Evolutionary conservation across 2,797 vertebrate species (phyloP), one percentile per base, ranked within the genome.

Genomic region (Poeciliopsis presidionis): DNA sequence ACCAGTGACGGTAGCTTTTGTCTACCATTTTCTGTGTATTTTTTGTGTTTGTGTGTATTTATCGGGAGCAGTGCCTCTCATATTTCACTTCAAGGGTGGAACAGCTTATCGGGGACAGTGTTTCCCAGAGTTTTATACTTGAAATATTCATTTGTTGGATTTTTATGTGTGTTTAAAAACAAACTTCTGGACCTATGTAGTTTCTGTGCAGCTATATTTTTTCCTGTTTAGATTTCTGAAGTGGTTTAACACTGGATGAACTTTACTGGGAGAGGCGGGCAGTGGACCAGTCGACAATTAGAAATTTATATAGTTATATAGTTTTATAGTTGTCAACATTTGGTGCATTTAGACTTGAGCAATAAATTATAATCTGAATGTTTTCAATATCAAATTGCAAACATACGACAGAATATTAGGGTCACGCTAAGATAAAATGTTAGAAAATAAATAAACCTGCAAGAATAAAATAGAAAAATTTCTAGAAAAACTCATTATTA

Each of bases 81-180:
- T 98, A 98, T 98, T 97, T 97, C 97, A 98, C 97, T 97, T 81
- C 45, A 96, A 95, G 89, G 95, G 97, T 98, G 97, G 97, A 97
- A 94, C 88, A 95, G 96, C 97, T 98, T 98, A 96, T 99, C 97
- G 97, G 97, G 98, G 90, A 97, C 98, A 98, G 97, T 96, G 97
- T 98, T 97, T 98, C 97, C 97, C 97, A 98, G 97, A 97, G 96
- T 98, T 97, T 96, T 96, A 92, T 96, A 95, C 90, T 93, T 91
- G 91, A 92, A 93, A 69, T 93, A 90, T 91, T 86, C 93, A 75
- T 86, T 79, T 75, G 72, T 86, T 59, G n/a, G 47, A 14, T 67
- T 79, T 69, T 1, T 41, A 33, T 39, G 33, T 67, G 0, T 57
- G 13, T 46, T 61, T 74, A 69, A 57, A 45, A 41, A 13, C 30